These are phyloP conservation scores for Oenanthe oenanthe DNA, from an alignment of 2,113 vertebrate genomes.

Conservation along the genomic window DNA sequence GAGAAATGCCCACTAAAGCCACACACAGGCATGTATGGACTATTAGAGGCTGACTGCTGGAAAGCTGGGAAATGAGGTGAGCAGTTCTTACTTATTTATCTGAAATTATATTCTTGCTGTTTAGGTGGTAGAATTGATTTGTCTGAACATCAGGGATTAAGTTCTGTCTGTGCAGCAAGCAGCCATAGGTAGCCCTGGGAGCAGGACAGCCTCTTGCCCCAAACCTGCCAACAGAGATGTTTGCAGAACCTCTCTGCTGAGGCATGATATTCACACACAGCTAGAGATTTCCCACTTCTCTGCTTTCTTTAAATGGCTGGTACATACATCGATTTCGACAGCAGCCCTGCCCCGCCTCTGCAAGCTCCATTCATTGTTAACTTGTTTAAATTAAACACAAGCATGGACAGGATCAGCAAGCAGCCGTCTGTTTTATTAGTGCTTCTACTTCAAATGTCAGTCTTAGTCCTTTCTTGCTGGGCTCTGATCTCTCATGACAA, in stretches of 20 bases:
- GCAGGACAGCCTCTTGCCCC: not conserved
- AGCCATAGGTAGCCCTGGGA: not conserved
- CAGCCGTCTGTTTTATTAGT: conserved; percentile 66
- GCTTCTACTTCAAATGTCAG: conserved; percentile 63
- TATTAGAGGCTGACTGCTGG: not conserved
- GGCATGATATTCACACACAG: not conserved
- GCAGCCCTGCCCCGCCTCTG: conserved; percentile 21
- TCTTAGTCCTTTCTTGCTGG: conserved; percentile 52
- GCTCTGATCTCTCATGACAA: conserved; percentile 73
- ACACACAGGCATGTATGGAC: rapidly evolving
- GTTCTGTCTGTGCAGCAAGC: not conserved
- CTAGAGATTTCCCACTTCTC: conserved; percentile 35
- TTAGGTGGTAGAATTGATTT: not conserved
- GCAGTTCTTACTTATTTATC: not conserved
- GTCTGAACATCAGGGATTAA: not conserved
- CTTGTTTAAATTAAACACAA: conserved; percentile 66
- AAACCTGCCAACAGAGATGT: not conserved
- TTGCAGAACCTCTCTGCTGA: not conserved
- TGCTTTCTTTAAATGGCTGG: conserved; percentile 56
- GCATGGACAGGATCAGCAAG: conserved; percentile 50
- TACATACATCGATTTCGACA: conserved; percentile 30
- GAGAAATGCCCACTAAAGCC: not conserved
- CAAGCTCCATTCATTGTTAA: conserved; percentile 16
- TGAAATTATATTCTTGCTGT: not conserved
- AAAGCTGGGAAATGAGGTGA: not conserved